Base-by-base conservation (phyloP, 2,797 vertebrate genomes). In the Schizothorax lantsangensis region DNA sequence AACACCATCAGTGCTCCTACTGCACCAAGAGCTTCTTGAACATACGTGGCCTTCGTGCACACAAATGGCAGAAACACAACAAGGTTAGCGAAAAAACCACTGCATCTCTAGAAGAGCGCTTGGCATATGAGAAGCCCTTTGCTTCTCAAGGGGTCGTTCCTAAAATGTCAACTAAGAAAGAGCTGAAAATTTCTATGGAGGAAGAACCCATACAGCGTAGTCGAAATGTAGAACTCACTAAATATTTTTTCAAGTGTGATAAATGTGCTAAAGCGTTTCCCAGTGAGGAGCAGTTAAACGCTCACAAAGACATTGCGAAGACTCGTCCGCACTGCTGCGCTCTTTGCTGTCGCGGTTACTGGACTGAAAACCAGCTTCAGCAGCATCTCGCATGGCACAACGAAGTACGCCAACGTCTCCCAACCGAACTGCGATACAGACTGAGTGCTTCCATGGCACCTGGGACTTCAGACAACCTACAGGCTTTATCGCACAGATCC, bases 321-420 rank as follows among this genome's bases (percentile, higher is more conserved):
- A 94, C 91, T 75, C 92, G 94, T 19, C 95, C 95, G 0, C 92
- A 93, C 78, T 93, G 91, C 14, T 96, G 96, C 10, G 93, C 95
- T 12, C 92, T 96, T 23, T 96, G 96, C 89, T 96, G 96, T 90
- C 92, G 94, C 5, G 94, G 94, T 26, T 96, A 95, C 79, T 95
- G 95, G 96, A 94, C 94, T 0, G 95, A 96, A 91, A 93, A 85
- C n/a, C 95, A 95, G 90, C 93, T 96, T 54, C 95, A 95, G 87
- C 95, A 96, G 79, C 96, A 96, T 88, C 94, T 96, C 3, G 74
- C 90, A 64, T 96, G 95, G 95, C 96, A 96, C 12, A 96, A 96
- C 7, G 93, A 96, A 88, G 93, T 96, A 26, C 95, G 96, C 17
- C 92, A 91, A 8, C 95, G 95, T 19, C 93, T 96, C 62, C 96